A percentile compares a stretch with the other conserved stretches of the same genome.
phyloP scores from a whole-genome alignment of 2,888 invertebrate genomes.

The Stegophylla sp. region DNA sequence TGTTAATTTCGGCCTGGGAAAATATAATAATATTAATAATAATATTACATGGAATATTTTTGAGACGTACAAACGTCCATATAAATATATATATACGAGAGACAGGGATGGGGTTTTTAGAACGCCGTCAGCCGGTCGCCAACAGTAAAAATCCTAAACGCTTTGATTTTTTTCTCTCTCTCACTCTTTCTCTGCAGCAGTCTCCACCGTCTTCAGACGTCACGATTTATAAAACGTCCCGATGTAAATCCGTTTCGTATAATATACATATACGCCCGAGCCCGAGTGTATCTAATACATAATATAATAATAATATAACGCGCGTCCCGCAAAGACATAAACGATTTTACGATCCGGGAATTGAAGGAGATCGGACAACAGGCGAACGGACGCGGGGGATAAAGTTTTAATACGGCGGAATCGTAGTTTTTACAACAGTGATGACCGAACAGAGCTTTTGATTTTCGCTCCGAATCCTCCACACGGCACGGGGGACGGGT shows the following conservation, averaged over 20 bases:
- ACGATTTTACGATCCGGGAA: constrained; percentile 47
- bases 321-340: constrained; percentile 41
- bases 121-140: constrained; percentile 39
- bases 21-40: neutral
- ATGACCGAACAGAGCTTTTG: constrained; percentile 27
- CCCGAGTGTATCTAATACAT: no score
- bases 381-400: neutral
- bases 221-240: constrained; percentile 42
- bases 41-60: constrained; percentile 3
- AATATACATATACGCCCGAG: neutral
- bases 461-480: constrained; percentile 27
- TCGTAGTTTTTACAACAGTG: constrained; percentile 15
- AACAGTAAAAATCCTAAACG: constrained; percentile 33
- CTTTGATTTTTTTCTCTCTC: neutral
- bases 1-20: constrained; percentile 21
- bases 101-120: constrained; percentile 9
- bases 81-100: neutral
- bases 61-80: neutral
- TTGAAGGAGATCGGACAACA: neutral
- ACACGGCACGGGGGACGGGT: constrained; percentile 15
- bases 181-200: no score
- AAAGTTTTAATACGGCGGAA: constrained; percentile 41
- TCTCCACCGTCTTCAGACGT: neutral
- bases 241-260: constrained; percentile 42
- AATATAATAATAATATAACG: no score